Evolutionary conservation across 2,113 vertebrate genomes (phyloP).

Genomic region (Grammomys surdaster): DNA sequence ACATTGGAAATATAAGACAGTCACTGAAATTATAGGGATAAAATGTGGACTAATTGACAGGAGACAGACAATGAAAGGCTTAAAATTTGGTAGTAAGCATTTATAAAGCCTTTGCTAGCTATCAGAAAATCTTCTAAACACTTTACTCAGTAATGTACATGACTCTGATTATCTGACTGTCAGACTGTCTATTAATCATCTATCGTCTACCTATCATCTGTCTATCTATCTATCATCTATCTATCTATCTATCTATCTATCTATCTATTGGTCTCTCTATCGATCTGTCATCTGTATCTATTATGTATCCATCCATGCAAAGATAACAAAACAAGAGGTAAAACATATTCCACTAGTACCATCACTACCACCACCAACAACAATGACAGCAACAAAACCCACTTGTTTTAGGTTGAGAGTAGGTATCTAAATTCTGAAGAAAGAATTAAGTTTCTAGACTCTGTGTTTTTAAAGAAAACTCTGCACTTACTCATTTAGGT

Average conservation of each 20-base stretch:
- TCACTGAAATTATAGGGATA: neutral
- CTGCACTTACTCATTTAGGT: neutral
- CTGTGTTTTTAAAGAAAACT: neutral
- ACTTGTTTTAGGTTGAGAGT: neutral
- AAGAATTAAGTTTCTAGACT: neutral
- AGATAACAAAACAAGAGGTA: neutral
- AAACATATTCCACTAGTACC: neutral
- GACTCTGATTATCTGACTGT: neutral
- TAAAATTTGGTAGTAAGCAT: too few relatives aligned
- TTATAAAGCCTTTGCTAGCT: neutral
- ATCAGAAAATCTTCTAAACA: too few relatives aligned
- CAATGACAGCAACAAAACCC: neutral
- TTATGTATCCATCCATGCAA: neutral
- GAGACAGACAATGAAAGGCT: neutral
- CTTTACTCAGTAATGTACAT: too few relatives aligned
- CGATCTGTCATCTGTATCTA: neutral
- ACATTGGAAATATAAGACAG: neutral
- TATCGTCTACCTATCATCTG: neutral
- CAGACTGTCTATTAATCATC: neutral
- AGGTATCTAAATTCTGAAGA: neutral
- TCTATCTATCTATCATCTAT: neutral
- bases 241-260: neutral
- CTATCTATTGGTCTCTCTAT: neutral
- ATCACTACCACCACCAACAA: too few relatives aligned
- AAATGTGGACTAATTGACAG: too few relatives aligned